Base-by-base conservation (phyloP, 1,140 invertebrate species). In the Fopius arisanus region DNA sequence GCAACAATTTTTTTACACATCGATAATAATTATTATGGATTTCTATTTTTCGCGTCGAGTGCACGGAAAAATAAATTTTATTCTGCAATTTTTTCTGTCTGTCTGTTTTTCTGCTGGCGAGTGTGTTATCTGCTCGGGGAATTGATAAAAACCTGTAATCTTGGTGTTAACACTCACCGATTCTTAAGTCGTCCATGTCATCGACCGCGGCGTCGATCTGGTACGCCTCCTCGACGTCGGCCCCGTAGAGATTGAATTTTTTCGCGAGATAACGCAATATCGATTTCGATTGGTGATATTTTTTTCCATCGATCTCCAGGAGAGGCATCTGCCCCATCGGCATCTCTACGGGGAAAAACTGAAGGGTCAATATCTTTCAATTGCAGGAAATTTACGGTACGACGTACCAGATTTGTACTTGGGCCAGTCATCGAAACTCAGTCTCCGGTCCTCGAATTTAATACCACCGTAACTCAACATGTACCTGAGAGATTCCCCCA, bases 401-500 rank as follows among this genome's bases (percentile, higher is more conserved):
- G 68, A 82, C 81, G 76, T 82, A 89, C 88, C 77, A 51, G 83
- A 73, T 75, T 88, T 89, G n/a, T 81, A 23, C 10, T 81, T 79
- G 7, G 78, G 79, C 88, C 88, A 90, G 26, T 88, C 84, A 1
- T 86, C 84, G 2, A 79, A 80, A n/a, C 70, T 69, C 54, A 90
- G 73, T 10, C 90, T 84, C 19, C 86, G 77, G 78, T 94, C 92
- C 74, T 92, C 89, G 80, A 90, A 93, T 1, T 88, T 82, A 2
- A 90, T 82, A 16, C 88, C 89, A 3, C 88, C 87, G 75, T 92
- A 91, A 5, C 83, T 84, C 3, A 93, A 80, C 3, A 93, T 75
- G 31, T 88, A 89, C 6, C 92, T 85, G 19, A 91, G 87, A 0
- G 91, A 85, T 77, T 93, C 92, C 9, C 85, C 92, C 10, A 92